Evolutionary conservation across 2,797 vertebrate genomes (phyloP), one percentile per base, ranked within the genome.

Genomic region (Schizopygopsis malacanthus): DNA sequence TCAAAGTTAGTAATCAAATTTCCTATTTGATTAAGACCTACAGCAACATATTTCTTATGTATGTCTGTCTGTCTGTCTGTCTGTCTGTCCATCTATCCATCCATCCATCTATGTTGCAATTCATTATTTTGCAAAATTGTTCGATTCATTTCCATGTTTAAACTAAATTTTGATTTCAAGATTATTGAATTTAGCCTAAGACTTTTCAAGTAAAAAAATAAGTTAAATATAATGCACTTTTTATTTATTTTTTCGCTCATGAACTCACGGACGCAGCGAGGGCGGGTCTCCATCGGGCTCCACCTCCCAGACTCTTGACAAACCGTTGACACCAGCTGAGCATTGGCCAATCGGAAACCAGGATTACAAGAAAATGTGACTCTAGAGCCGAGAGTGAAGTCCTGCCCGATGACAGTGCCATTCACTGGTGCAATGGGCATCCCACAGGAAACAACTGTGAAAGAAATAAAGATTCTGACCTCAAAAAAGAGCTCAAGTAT

Each of bases 291-390:
- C 45, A 94, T 91, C 10, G 97, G 95, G 86, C 95, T 99, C 98
- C 98, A 99, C 25, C 96, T 94, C 39, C 98, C 98, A 0, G 94
- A 96, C 73, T 97, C 96, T 91, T 97, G 96, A 92, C 98, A 99
- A 89, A 94, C 92, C 0, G 96, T 12, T 1, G 96, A 95, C 85
- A 94, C 93, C 22, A 96, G 93, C 1, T 96, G 45, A 0, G 95
- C 94, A 0, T 94, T 92, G 8, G 95, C 92, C 54, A 99, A 94
- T 70, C 96, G 95, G 93, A 98, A 99, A 79, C 98, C 98, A 1
- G 96, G 94, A 80, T 96, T 96, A 91, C 98, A 99, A 61, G 95
- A 96, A 92, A 98, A 99, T 50, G 96, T 72, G 0, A 97, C 97
- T 83, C 93, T 97, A 28, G 96, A 96, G 1, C 97, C 97, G 50